Percentiles rank a stretch among this genome's conserved stretches.
These are phyloP conservation scores for Myotis vivesi DNA, from an alignment of 2,797 vertebrate genomes.

Conservation along the genomic window DNA sequence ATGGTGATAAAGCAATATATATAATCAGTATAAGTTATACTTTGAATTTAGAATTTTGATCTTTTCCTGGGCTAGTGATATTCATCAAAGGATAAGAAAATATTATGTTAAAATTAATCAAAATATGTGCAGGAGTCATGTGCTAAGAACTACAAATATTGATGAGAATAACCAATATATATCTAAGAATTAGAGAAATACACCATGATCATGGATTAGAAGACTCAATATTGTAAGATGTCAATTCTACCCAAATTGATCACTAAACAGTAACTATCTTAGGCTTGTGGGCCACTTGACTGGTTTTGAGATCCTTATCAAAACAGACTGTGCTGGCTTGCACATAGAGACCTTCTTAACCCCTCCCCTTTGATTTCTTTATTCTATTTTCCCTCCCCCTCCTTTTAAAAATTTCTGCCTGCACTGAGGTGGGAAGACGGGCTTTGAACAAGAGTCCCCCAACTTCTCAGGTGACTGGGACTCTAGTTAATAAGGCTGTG, in stretches of 20 bases:
- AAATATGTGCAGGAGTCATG: too few species aligned
- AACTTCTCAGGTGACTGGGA: not conserved
- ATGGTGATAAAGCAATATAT: not conserved
- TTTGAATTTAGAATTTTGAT: not conserved
- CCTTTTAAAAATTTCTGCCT: not conserved
- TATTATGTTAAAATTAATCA: too few species aligned
- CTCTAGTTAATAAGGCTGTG: not conserved
- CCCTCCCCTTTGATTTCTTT: not conserved
- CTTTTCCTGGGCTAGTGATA: not conserved
- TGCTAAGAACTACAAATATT: too few species aligned
- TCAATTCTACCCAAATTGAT: too few species aligned
- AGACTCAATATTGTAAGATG: too few species aligned
- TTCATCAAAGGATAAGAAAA: too few species aligned
- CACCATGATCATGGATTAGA: too few species aligned
- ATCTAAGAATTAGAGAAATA: too few species aligned
- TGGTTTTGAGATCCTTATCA: not conserved
- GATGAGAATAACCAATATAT: too few species aligned
- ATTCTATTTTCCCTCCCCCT: not conserved
- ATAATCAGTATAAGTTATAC: not conserved
- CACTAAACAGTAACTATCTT: too few species aligned
- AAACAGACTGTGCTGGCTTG: not conserved
- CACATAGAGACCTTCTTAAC: not conserved
- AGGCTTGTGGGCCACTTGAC: not conserved
- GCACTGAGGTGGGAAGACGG: not conserved
- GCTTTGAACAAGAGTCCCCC: not conserved